These are phyloP conservation scores for Parnassius mnemosyne DNA, from an alignment of 2,888 invertebrate species.

Conservation along the genomic window DNA sequence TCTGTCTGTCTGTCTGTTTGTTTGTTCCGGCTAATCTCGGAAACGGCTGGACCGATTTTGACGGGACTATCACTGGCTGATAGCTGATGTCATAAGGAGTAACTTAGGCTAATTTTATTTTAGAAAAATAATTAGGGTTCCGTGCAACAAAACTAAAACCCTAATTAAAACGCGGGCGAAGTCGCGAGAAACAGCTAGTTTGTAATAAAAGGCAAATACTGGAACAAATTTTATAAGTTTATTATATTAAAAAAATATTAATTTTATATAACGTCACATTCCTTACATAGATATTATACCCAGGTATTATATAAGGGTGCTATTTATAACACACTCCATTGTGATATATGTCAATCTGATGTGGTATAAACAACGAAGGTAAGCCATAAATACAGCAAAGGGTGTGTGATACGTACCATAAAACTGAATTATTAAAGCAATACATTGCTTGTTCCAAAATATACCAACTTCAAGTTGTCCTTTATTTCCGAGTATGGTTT, in stretches of 20 bases:
- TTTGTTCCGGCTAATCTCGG: no score
- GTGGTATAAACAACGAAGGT: slow-evolving; percentile 66
- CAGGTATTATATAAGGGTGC: slow-evolving; percentile 7
- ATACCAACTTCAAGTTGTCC: slow-evolving; percentile 51
- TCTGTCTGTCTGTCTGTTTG: no score
- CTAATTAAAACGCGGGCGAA: no score
- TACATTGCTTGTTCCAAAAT: slow-evolving; percentile 66
- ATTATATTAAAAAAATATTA: not conserved
- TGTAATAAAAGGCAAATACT: no score
- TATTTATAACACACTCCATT: slow-evolving; percentile 41
- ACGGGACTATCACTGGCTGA: no score
- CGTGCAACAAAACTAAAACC: no score
- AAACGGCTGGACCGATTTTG: no score
- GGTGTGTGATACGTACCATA: slow-evolving; percentile 76
- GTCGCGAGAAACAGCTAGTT: no score
- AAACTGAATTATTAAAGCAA: slow-evolving; percentile 77
- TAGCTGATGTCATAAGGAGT: no score
- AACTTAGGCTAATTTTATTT: no score
- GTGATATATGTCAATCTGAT: slow-evolving; percentile 70
- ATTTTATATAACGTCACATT: slow-evolving; percentile 12
- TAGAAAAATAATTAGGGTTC: no score
- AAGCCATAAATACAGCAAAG: slow-evolving; percentile 75
- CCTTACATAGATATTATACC: slow-evolving; percentile 13
- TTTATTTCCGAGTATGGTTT: slow-evolving; percentile 21
- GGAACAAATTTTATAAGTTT: no score